phyloP scores from a whole-genome alignment of 2,797 vertebrate species.

The Sebastes dallii region DNA sequence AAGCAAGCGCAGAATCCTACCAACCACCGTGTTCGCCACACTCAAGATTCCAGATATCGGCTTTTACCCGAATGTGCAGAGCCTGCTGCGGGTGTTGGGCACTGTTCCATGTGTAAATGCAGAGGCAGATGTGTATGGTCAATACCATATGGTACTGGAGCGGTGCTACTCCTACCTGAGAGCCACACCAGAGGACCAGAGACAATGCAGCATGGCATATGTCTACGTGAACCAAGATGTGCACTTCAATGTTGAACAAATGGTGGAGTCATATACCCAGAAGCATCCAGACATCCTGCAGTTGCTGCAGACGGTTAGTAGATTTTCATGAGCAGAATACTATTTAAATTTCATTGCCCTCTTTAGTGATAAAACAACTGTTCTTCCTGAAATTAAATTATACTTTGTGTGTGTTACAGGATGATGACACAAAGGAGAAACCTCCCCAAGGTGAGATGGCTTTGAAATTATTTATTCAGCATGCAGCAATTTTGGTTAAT shows the following conservation, averaged over 20 bases:
- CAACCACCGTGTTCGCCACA: conserved; percentile 92
- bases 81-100: conserved; percentile 91
- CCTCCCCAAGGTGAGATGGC: conserved; percentile 71
- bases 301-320: conserved; percentile 77
- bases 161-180: conserved; percentile 90
- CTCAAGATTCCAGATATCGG: conserved; percentile 95
- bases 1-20: conserved; percentile 93
- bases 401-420: conserved; percentile 64
- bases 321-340: neutral
- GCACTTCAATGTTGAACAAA: conserved; percentile 93
- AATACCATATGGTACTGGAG: conserved; percentile 90
- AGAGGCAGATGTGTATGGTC: conserved; percentile 89
- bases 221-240: conserved; percentile 95
- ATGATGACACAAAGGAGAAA: conserved; percentile 76
- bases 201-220: conserved; percentile 90
- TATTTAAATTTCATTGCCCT: neutral
- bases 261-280: conserved; percentile 93
- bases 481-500: neutral
- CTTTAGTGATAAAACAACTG: neutral
- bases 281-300: conserved; percentile 87
- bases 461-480: neutral
- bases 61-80: conserved; percentile 96
- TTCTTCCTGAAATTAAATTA: neutral
- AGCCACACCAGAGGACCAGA: conserved; percentile 86
- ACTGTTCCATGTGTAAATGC: conserved; percentile 94